Evolutionary conservation across 2,797 vertebrate species (phyloP).

Genomic region (Chanos chanos): DNA sequence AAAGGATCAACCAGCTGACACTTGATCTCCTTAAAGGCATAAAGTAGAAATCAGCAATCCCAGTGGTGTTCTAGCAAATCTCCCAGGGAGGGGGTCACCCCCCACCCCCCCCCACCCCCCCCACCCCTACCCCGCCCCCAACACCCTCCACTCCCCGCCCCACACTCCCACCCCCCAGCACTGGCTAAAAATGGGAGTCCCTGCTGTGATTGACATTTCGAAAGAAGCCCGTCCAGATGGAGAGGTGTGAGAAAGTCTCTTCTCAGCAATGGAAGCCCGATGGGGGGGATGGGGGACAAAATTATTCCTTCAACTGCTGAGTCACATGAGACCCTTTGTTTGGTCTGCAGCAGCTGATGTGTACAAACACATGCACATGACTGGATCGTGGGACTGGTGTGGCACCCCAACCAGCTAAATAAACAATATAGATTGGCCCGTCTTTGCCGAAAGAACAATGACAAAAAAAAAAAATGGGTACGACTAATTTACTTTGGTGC

Average conservation of each 20-base stretch:
- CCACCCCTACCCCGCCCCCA: too few relatives aligned
- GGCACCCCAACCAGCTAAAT: constrained; percentile 45
- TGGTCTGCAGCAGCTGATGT: constrained; percentile 52
- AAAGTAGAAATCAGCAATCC: constrained; percentile 29
- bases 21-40: background rate
- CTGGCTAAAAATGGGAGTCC: constrained; percentile 47
- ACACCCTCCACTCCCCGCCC: too few relatives aligned
- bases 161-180: constrained; percentile 46
- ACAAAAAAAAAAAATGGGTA: constrained; percentile 25
- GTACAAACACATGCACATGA: constrained; percentile 46
- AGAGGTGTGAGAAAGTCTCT: constrained; percentile 60
- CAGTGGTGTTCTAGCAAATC: constrained; percentile 39
- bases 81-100: constrained; percentile 41
- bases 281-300: constrained; percentile 40
- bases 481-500: constrained; percentile 10
- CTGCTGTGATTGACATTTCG: constrained; percentile 59
- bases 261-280: constrained; percentile 47
- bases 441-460: constrained; percentile 39
- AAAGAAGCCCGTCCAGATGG: constrained; percentile 65
- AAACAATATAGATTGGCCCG: constrained; percentile 44
- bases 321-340: constrained; percentile 53
- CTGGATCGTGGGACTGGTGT: constrained; percentile 43
- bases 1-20: background rate
- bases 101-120: too few relatives aligned
- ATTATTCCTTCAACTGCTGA: constrained; percentile 49